Evolutionary conservation across 2,797 vertebrate genomes (phyloP), one percentile per base, ranked within the genome.

Genomic region (Gymnocypris eckloni): DNA sequence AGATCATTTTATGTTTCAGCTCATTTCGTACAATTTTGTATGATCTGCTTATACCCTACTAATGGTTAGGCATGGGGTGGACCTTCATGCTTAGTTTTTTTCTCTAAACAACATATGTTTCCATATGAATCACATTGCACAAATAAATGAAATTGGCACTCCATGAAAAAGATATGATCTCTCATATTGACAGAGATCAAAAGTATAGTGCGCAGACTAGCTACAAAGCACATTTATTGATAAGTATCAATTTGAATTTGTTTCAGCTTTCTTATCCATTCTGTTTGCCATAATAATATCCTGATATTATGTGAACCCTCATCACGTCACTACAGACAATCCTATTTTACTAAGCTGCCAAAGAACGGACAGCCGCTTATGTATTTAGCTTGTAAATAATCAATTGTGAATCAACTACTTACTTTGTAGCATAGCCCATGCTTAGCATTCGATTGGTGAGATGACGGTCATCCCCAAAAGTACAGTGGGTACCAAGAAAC

Each of bases 371-470:
- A 39, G 13, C 11, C 4, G 39, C 18, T 52, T 4, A 6, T 76
- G 9, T 76, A 33, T 37, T 52, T 54, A 33, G 33, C 45, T 54
- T 37, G n/a, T 52, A 28, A 33, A 66, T 66, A 66, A 66, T 66
- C 6, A 33, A 20, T 16, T 15, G n/a, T 50, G n/a, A 25, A 61
- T 61, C 4, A 67, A 15, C 41, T 33, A 86, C 96, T 94, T 94
- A 98, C 97, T 98, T 98, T 80, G 97, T 98, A 80, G 96, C 96
- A 0, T 96, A 97, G 88, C 97, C 97, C 94, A 97, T 96, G 93
- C 97, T 97, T 86, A 98, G 93, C 96, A 98, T 97, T 6, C 97
- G 95, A 86, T 97, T 98, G 82, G 97, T 98, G 83, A 98, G 96
- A 90, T 98, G 97, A 13, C 97, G 93, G 91, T 98, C 97, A 0